Conservation (phyloP, 2,888 invertebrate genomes). For the Prosopocoilus inquinatus region DNA sequence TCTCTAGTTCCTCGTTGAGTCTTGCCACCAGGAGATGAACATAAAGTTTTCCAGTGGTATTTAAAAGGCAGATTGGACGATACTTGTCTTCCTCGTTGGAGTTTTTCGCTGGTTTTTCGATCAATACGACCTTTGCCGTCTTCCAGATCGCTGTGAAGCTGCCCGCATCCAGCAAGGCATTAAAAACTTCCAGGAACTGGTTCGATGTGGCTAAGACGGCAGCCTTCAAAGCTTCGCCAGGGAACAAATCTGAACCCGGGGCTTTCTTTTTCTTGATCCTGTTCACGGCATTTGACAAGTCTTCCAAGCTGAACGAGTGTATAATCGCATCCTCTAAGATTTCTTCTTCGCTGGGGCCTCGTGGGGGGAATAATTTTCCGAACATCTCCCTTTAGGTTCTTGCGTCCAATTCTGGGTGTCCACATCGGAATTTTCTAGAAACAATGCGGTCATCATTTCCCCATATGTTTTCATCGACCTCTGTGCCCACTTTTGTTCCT, state of each 20-base stretch:
- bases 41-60: conserved; percentile 35
- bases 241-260: background rate
- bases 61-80: background rate
- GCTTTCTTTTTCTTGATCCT: conserved; percentile 7
- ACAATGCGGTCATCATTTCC: too few relatives aligned
- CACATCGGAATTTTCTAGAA: too few relatives aligned
- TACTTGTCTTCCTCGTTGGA: too few relatives aligned
- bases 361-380: background rate
- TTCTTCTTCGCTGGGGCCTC: background rate
- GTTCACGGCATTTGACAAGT: conserved; percentile 3
- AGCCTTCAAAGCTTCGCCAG: background rate
- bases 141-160: background rate
- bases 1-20: background rate
- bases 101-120: background rate
- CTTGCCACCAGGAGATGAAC: conserved; percentile 34
- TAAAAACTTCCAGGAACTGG: background rate
- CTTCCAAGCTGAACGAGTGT: background rate
- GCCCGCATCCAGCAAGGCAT: background rate
- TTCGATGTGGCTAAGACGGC: background rate
- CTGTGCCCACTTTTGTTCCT: too few relatives aligned
- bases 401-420: too few relatives aligned
- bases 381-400: background rate
- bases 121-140: too few relatives aligned
- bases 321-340: background rate
- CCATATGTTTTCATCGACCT: too few relatives aligned